Percentiles rank a stretch among this genome's conserved stretches.
Conservation (phyloP, 1,140 invertebrate species). For the Telenomus remus region DNA sequence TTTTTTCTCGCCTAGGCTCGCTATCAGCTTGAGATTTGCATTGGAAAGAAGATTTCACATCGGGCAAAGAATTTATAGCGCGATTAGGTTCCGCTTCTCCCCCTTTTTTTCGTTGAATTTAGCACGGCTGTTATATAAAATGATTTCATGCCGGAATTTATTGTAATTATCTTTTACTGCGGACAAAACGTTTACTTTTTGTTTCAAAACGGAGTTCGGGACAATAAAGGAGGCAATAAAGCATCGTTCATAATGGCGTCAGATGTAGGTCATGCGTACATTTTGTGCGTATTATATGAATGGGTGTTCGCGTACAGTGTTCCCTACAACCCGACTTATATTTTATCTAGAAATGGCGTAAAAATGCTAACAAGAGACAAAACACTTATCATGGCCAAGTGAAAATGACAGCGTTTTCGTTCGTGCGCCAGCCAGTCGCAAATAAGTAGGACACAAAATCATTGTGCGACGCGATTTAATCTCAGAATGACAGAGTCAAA, state of each 20-base stretch:
- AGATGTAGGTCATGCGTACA: slow-evolving; percentile 31
- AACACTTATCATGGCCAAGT: slow-evolving; percentile 9
- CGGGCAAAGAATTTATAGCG: slow-evolving; percentile 23
- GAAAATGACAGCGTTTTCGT: slow-evolving; percentile 7
- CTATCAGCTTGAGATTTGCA: slow-evolving; percentile 27
- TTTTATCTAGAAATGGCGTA: slow-evolving; percentile 12
- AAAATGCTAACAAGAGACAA: slow-evolving; percentile 29
- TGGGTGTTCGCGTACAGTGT: not conserved
- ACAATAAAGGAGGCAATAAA: slow-evolving; percentile 25
- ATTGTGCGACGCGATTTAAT: slow-evolving; percentile 34
- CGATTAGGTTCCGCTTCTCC: not conserved
- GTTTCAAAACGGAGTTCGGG: slow-evolving; percentile 11
- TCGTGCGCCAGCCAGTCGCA: slow-evolving; percentile 5
- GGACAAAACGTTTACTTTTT: slow-evolving; percentile 4
- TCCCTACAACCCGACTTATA: slow-evolving; percentile 4
- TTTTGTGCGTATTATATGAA: slow-evolving; percentile 23
- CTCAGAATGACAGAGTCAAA: slow-evolving; percentile 43
- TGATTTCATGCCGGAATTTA: slow-evolving; percentile 20
- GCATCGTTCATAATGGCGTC: slow-evolving; percentile 16
- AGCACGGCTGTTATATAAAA: no score
- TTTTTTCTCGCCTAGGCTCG: slow-evolving; percentile 12
- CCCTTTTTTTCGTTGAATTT: no score
- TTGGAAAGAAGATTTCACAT: slow-evolving; percentile 30
- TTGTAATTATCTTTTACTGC: slow-evolving; percentile 24
- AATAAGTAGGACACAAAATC: slow-evolving; percentile 35